These are phyloP conservation scores for Himalopsyche phryganea DNA, from an alignment of 1,140 invertebrate species.

Conservation along the genomic window DNA sequence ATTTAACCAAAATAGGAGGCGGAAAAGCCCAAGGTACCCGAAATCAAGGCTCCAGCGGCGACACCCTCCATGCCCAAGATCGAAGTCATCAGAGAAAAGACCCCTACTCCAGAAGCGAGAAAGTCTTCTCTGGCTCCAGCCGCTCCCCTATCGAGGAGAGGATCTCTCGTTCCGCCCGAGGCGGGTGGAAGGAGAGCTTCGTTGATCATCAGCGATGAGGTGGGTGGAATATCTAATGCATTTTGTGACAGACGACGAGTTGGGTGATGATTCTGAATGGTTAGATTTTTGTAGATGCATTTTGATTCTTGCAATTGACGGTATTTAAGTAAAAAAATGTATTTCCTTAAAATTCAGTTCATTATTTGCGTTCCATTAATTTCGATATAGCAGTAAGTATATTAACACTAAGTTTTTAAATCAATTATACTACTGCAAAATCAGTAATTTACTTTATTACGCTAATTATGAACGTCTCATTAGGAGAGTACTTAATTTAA, in stretches of 20 bases:
- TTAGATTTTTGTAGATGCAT: too few species aligned
- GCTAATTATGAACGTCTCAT: too few species aligned
- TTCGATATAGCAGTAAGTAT: too few species aligned
- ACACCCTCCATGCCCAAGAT: constrained; percentile 76
- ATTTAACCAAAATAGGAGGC: constrained; percentile 31
- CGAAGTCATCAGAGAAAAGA: constrained; percentile 76
- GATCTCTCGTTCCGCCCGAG: constrained; percentile 79
- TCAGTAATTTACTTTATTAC: too few species aligned
- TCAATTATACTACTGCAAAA: too few species aligned
- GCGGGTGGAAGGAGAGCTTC: constrained; percentile 80
- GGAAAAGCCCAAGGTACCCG: constrained; percentile 59
- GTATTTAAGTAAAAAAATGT: too few species aligned
- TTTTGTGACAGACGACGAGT: not conserved
- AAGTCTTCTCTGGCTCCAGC: constrained; percentile 66
- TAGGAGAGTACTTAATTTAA: too few species aligned
- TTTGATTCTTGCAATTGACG: too few species aligned
- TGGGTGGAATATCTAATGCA: constrained; percentile 46
- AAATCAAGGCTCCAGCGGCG: constrained; percentile 66
- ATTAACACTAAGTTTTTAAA: too few species aligned
- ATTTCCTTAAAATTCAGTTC: too few species aligned
- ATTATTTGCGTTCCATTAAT: too few species aligned
- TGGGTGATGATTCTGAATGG: too few species aligned
- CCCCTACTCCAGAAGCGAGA: constrained; percentile 63
- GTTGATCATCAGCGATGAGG: constrained; percentile 90
- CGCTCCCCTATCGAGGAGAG: constrained; percentile 64